phyloP scores from a whole-genome alignment of 2,113 vertebrate genomes.

The Myiozetetes cayanensis region DNA sequence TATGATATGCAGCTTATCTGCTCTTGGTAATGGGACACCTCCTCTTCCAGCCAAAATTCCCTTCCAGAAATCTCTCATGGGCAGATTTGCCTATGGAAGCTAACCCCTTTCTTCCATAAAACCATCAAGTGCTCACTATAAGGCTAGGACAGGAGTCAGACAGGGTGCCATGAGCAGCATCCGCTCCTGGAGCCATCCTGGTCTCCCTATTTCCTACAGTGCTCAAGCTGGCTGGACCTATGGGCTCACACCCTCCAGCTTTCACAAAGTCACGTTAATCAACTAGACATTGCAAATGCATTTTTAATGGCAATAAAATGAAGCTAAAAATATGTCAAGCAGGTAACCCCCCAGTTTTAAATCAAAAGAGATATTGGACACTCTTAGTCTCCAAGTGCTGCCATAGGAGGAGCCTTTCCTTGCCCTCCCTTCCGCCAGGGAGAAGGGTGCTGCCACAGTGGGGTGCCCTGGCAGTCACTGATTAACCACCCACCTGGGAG shows the following conservation, averaged over 20 bases:
- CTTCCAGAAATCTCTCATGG: background rate
- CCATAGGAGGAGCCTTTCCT: background rate
- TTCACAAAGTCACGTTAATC: background rate
- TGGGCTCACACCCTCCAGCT: background rate
- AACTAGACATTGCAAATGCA: background rate
- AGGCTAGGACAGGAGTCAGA: background rate
- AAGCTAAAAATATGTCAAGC: background rate
- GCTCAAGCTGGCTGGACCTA: rapidly evolving
- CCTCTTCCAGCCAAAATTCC: background rate
- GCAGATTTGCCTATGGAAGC: background rate
- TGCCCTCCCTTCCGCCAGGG: rapidly evolving
- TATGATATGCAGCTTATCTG: background rate
- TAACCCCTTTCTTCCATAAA: background rate
- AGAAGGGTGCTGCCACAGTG: background rate
- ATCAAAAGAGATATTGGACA: background rate
- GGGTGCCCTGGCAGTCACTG: background rate
- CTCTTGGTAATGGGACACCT: background rate
- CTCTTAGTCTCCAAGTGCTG: background rate
- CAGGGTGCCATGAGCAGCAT: background rate
- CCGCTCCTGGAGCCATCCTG: rapidly evolving
- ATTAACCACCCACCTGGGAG: background rate
- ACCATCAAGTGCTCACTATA: background rate
- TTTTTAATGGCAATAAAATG: background rate
- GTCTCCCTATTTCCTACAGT: background rate
- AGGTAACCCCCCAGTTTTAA: background rate